phyloP scores from a whole-genome alignment of 2,113 vertebrate genomes.

The Semnornis frantzii region DNA sequence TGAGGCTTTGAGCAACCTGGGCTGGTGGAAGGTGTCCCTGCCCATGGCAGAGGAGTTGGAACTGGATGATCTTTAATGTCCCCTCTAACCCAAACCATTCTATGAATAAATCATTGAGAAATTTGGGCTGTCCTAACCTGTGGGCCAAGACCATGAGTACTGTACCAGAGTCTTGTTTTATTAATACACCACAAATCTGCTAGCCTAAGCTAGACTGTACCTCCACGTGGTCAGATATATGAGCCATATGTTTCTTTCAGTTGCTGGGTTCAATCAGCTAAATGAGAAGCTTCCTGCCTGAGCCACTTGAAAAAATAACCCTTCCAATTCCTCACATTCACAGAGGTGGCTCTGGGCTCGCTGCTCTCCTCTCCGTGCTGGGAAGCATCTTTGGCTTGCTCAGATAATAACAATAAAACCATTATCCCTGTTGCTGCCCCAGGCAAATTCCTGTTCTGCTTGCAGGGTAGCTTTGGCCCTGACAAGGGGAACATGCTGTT shows the following conservation, averaged over 20 bases:
- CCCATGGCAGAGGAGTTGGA: too few species aligned
- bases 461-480: background rate
- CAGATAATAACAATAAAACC: background rate
- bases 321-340: accelerated
- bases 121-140: background rate
- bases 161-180: background rate
- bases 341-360: background rate
- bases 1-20: too few species aligned
- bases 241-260: background rate
- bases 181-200: background rate
- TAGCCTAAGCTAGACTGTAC: background rate
- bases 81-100: too few species aligned
- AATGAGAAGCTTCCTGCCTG: background rate
- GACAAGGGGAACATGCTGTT: background rate
- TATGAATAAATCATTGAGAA: background rate
- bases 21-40: too few species aligned
- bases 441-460: constrained; percentile 12
- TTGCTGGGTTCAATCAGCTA: background rate
- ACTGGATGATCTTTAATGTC: too few species aligned
- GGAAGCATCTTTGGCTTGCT: background rate
- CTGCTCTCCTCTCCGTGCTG: background rate
- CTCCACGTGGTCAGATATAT: accelerated
- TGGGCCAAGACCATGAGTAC: accelerated
- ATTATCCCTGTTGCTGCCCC: background rate
- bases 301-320: background rate